A percentile compares a stretch with the other conserved stretches of the same genome.
phyloP scores from a whole-genome alignment of 2,888 invertebrate genomes.

The Oxyscelio sp. region DNA sequence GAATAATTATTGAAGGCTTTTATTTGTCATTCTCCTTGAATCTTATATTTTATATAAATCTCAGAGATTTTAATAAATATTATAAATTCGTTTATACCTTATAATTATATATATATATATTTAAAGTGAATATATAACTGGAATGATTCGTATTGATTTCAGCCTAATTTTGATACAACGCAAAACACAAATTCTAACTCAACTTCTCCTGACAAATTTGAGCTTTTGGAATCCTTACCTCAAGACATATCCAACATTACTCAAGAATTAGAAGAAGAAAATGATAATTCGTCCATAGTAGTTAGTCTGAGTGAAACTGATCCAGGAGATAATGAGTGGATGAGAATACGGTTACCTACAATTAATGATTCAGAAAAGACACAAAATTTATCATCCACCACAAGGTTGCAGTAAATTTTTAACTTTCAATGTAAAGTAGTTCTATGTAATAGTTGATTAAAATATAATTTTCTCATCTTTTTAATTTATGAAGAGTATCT shows the following conservation, averaged over 20 bases:
- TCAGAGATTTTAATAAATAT: no score
- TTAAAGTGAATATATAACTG: no score
- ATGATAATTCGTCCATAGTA: conserved; percentile 85
- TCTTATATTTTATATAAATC: no score
- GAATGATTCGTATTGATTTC: no score
- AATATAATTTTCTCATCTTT: no score
- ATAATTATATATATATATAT: no score
- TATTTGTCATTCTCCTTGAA: no score
- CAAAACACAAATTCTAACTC: conserved; percentile 85
- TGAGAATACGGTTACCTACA: conserved; percentile 86
- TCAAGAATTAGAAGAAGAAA: conserved; percentile 85
- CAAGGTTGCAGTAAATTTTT: conserved; percentile 65
- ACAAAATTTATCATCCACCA: conserved; percentile 73
- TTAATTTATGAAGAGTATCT: no score
- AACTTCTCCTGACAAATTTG: conserved; percentile 87
- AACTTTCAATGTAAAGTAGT: not conserved
- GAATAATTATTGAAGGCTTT: no score
- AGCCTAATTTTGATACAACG: no score
- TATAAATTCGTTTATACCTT: no score
- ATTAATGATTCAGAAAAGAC: conserved; percentile 81
- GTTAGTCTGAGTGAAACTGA: conserved; percentile 86
- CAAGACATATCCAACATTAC: conserved; percentile 79
- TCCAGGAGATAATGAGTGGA: conserved; percentile 88
- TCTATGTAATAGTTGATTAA: no score
- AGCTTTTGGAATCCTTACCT: conserved; percentile 84